Percentiles rank a stretch among this genome's conserved stretches.
These are phyloP conservation scores for Acrobasis suavella DNA, from an alignment of 2,888 invertebrate species.

Conservation along the genomic window DNA sequence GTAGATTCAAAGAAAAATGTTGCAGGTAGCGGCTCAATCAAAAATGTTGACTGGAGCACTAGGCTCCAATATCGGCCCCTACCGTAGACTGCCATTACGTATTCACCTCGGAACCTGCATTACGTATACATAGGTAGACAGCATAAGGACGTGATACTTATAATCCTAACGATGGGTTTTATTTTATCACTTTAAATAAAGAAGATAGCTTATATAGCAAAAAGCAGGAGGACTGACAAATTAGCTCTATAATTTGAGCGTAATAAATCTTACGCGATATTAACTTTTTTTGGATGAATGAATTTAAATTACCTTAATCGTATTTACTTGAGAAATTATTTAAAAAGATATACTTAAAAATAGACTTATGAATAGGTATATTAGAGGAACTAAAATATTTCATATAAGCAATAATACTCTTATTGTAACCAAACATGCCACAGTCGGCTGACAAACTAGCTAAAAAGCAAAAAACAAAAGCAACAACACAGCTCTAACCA, in stretches of 20 bases:
- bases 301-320: no score
- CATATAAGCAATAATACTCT: no score
- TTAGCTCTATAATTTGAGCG: no score
- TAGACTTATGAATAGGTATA: no score
- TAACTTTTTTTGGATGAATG: no score
- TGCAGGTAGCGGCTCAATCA: conserved; percentile 56
- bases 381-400: no score
- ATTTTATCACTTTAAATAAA: not conserved
- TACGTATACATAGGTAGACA: conserved; percentile 32
- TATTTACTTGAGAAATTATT: no score
- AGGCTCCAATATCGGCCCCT: conserved; percentile 57
- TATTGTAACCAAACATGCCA: conserved; percentile 1
- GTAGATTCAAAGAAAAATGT: conserved; percentile 47
- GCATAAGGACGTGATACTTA: conserved; percentile 42
- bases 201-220: no score
- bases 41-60: conserved; percentile 62
- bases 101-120: conserved; percentile 46
- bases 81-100: conserved; percentile 41
- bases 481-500: conserved; percentile 25
- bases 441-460: not conserved
- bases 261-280: no score
- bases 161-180: not conserved
- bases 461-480: not conserved
- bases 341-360: no score
- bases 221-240: no score